Evolutionary conservation across 2,888 invertebrate genomes (phyloP).

Genomic region (Chaetogeoica ovagalla): DNA sequence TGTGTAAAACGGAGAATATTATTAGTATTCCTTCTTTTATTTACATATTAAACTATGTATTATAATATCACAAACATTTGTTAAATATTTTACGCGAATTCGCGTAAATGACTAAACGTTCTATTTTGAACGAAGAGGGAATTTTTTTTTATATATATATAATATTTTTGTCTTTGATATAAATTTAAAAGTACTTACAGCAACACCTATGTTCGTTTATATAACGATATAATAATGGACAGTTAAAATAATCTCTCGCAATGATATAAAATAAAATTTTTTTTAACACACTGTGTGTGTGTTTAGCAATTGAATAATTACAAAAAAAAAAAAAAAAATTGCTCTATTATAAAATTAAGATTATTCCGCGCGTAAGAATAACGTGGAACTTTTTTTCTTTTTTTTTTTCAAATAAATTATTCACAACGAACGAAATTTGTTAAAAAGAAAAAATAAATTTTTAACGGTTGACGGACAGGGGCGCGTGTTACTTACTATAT

Average conservation of each 20-base stretch:
- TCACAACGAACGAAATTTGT: constrained; percentile 2
- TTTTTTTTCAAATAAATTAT: background rate
- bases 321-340: background rate
- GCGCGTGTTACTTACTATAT: background rate
- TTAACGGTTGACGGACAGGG: background rate
- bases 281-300: background rate
- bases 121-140: no score
- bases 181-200: no score
- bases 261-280: background rate
- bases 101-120: no score
- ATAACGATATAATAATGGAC: background rate
- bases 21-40: no score
- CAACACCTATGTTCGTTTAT: background rate
- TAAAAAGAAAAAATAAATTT: background rate
- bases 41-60: no score
- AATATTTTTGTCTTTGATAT: no score
- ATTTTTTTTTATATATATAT: no score
- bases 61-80: no score
- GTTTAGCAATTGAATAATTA: background rate
- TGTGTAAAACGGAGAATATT: no score
- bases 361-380: background rate
- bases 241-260: background rate
- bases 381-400: background rate
- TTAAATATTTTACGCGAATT: no score
- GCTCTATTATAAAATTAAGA: background rate